A percentile compares a stretch with the other conserved stretches of the same genome.
phyloP scores from a whole-genome alignment of 2,113 vertebrate species.

The Cottus gobio region DNA sequence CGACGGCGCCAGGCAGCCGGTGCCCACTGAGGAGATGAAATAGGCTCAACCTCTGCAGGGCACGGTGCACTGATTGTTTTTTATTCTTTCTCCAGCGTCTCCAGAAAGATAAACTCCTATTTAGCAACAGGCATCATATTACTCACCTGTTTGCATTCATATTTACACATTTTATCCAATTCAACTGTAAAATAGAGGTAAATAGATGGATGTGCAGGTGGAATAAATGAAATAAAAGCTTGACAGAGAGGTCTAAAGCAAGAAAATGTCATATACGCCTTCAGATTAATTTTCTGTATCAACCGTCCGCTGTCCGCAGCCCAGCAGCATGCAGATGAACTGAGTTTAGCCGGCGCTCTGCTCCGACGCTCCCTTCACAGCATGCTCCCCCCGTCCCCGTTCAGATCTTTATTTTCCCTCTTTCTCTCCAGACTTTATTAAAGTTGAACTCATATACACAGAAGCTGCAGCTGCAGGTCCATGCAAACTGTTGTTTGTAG shows the following conservation, averaged over 20 bases:
- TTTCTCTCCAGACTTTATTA: constrained; percentile 33
- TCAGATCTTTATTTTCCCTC: constrained; percentile 79
- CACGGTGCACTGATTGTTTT: constrained; percentile 50
- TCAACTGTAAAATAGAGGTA: background rate
- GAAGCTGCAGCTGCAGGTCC: constrained; percentile 38
- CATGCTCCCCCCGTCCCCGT: constrained; percentile 28
- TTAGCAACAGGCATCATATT: background rate
- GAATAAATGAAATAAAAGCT: background rate
- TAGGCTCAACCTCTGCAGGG: constrained; percentile 64
- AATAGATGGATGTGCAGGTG: background rate
- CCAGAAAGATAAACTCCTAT: constrained; percentile 39
- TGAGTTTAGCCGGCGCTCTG: constrained; percentile 26
- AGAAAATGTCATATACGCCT: constrained; percentile 7
- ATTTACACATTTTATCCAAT: background rate
- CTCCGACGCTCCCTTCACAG: constrained; percentile 38
- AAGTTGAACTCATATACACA: constrained; percentile 9
- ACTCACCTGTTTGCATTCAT: background rate
- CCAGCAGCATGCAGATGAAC: constrained; percentile 48
- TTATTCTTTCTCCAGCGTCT: background rate
- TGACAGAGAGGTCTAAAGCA: background rate
- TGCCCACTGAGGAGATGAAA: constrained; percentile 80
- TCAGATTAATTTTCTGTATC: constrained; percentile 3
- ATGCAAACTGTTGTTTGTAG: constrained; percentile 56
- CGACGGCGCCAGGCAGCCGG: constrained; percentile 83
- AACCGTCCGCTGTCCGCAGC: background rate